phyloP scores from a whole-genome alignment of 2,888 invertebrate species.

The Lagria hirta region DNA sequence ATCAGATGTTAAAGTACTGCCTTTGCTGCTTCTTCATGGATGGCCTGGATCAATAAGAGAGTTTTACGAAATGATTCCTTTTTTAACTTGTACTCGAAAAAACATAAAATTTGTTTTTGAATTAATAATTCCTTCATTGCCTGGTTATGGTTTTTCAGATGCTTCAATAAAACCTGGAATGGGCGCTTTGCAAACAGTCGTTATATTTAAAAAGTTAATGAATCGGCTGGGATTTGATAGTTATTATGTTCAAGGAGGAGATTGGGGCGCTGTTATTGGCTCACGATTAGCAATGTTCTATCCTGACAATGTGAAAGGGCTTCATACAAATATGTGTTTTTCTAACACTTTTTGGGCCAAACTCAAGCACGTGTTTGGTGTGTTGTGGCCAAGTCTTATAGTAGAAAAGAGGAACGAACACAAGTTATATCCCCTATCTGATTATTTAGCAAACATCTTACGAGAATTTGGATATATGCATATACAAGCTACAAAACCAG shows the following conservation, averaged over 20 bases:
- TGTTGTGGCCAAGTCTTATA: conserved; percentile 26
- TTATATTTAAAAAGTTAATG: conserved; percentile 69
- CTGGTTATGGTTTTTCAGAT: conserved; percentile 49
- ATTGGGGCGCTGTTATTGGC: conserved; percentile 75
- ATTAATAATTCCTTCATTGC: conserved; percentile 32
- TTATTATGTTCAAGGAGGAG: conserved; percentile 76
- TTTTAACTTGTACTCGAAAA: conserved; percentile 19
- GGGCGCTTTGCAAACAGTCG: conserved; percentile 59
- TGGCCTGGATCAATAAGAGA: conserved; percentile 87
- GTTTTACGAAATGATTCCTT: conserved; percentile 60
- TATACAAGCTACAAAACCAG: conserved; percentile 86
- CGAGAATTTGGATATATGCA: conserved; percentile 69
- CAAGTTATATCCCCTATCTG: conserved; percentile 58
- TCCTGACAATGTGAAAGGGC: conserved; percentile 57
- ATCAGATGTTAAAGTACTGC: conserved; percentile 54
- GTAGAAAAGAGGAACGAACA: conserved; percentile 58
- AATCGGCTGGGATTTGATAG: conserved; percentile 62
- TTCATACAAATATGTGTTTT: conserved; percentile 65
- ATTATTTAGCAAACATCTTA: conserved; percentile 50
- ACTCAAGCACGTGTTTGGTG: conserved; percentile 22
- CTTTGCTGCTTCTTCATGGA: conserved; percentile 75
- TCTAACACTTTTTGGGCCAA: conserved; percentile 40
- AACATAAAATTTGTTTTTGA: conserved; percentile 27
- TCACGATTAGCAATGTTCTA: conserved; percentile 63
- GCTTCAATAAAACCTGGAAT: conserved; percentile 63